Evolutionary conservation across 2,113 vertebrate genomes (phyloP).

Genomic region (Okapia johnstoni): DNA sequence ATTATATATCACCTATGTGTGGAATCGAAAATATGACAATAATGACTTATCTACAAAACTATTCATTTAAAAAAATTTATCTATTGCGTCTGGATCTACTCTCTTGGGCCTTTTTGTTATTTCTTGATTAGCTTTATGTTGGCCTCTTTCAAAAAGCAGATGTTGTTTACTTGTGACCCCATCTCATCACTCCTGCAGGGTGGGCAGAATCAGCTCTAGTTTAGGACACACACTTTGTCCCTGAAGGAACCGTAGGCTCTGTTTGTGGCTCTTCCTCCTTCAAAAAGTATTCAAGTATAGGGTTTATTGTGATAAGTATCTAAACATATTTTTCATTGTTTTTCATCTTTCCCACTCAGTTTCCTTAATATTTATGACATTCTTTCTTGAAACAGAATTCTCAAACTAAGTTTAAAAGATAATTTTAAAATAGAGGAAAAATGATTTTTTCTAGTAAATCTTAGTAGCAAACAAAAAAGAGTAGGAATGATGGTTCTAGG

Average conservation of each 20-base stretch:
- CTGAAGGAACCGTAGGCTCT: rapidly evolving
- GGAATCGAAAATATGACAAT: background rate
- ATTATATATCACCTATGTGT: background rate
- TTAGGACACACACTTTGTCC: background rate
- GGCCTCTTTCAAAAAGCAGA: background rate
- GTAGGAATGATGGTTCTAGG: background rate
- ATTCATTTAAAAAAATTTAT: background rate
- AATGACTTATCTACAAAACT: background rate
- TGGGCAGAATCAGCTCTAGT: background rate
- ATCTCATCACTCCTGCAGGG: rapidly evolving
- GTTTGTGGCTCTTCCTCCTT: background rate
- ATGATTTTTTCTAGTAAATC: background rate
- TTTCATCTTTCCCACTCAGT: background rate
- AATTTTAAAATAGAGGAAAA: background rate
- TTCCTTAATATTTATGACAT: background rate
- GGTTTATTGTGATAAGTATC: background rate
- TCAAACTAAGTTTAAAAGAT: background rate
- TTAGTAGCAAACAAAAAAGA: background rate
- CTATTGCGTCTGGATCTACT: background rate
- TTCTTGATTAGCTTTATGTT: background rate
- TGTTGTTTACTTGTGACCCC: too few species aligned
- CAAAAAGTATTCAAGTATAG: too few species aligned
- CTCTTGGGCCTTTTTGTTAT: background rate
- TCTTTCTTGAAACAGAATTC: background rate
- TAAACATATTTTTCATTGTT: background rate